Conservation (phyloP, 2,888 invertebrate genomes). For the Luperina nickerlii region DNA sequence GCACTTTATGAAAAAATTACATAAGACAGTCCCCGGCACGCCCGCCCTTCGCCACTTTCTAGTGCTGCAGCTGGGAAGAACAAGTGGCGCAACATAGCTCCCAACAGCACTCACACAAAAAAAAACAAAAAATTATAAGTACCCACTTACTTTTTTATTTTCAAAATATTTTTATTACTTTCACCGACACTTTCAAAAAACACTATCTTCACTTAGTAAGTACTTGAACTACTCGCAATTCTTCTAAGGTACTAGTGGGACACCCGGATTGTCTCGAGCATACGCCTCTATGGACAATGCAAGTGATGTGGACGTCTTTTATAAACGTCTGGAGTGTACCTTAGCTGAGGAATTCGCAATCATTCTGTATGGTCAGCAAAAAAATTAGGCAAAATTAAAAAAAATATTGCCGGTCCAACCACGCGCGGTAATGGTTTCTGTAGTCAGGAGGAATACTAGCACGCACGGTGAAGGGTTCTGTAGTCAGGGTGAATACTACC, state of each 20-base stretch:
- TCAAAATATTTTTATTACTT: neutral
- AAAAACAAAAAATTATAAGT: neutral
- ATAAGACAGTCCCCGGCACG: too few species aligned
- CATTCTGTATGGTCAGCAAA: slow-evolving; percentile 79
- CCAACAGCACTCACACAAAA: neutral
- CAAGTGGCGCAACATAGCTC: neutral
- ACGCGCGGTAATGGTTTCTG: neutral
- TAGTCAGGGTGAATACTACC: too few species aligned
- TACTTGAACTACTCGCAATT: neutral
- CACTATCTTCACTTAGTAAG: slow-evolving; percentile 36
- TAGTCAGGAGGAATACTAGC: too few species aligned
- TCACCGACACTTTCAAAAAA: slow-evolving; percentile 31
- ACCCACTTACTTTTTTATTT: neutral
- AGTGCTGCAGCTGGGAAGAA: neutral
- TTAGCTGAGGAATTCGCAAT: slow-evolving; percentile 81
- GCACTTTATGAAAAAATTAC: neutral
- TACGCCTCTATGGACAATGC: slow-evolving; percentile 70
- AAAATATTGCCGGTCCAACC: neutral
- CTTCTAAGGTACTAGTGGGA: slow-evolving; percentile 32
- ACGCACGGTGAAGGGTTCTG: neutral
- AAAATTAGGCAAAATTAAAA: slow-evolving; percentile 46
- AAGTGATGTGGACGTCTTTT: slow-evolving; percentile 75
- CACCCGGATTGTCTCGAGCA: slow-evolving; percentile 67
- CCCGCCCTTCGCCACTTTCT: neutral
- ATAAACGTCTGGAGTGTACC: slow-evolving; percentile 78